A percentile compares a stretch with the other conserved stretches of the same genome.
phyloP scores from a whole-genome alignment of 2,888 invertebrate species.

The Sesia bembeciformis region DNA sequence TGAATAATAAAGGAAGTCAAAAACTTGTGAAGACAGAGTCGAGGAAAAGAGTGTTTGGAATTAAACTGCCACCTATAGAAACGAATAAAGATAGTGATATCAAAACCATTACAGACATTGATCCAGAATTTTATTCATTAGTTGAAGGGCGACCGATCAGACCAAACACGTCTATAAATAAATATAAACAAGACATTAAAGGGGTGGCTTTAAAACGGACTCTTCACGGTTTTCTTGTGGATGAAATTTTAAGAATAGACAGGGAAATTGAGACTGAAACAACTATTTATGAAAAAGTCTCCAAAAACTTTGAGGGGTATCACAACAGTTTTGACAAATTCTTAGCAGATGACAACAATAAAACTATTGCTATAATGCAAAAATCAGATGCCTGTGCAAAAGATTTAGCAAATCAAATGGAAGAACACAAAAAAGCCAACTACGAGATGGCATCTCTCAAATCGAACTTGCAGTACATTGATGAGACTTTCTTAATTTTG shows the following conservation, averaged over 20 bases:
- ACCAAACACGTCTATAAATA: conserved; percentile 65
- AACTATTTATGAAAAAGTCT: conserved; percentile 44
- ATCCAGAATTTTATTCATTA: conserved; percentile 77
- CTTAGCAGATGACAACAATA: conserved; percentile 58
- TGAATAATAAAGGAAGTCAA: conserved; percentile 27
- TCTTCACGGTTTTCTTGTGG: conserved; percentile 45
- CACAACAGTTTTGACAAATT: conserved; percentile 64
- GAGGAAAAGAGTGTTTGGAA: conserved; percentile 32
- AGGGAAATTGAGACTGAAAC: conserved; percentile 54
- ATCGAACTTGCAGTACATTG: conserved; percentile 59
- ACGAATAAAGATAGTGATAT: conserved; percentile 22
- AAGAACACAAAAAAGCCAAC: conserved; percentile 50
- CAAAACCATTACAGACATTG: conserved; percentile 76
- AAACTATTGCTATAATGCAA: conserved; percentile 61
- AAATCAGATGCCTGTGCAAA: conserved; percentile 55
- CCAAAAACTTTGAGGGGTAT: conserved; percentile 54
- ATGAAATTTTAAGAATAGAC: conserved; percentile 58
- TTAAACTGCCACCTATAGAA: conserved; percentile 58
- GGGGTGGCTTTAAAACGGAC: conserved; percentile 51
- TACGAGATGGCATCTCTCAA: conserved; percentile 55
- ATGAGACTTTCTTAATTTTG: conserved; percentile 54
- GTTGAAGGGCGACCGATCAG: conserved; percentile 75
- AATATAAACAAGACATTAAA: conserved; percentile 71
- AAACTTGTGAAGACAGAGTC: conserved; percentile 26
- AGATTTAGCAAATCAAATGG: conserved; percentile 46